phyloP scores from a whole-genome alignment of 2,113 vertebrate species.

The Zosterops hypoxanthus region DNA sequence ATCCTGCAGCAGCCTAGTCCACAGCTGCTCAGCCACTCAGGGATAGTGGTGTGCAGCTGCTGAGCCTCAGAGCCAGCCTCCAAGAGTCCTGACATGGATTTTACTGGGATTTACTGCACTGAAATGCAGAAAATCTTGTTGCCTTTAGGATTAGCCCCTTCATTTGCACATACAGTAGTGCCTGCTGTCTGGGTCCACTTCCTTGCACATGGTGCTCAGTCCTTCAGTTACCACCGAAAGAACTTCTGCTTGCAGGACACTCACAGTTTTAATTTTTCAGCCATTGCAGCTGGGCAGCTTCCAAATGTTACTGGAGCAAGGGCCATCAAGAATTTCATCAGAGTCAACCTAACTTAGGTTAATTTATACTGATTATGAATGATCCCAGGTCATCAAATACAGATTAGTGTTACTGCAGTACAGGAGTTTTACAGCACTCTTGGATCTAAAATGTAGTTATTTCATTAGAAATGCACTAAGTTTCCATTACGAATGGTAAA shows the following conservation, averaged over 20 bases:
- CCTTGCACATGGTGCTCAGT: not conserved
- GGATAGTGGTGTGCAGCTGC: not conserved
- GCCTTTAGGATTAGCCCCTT: slow-evolving; percentile 45
- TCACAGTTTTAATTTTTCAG: not conserved
- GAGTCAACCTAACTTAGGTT: not conserved
- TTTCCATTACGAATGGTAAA: not conserved
- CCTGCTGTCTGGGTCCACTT: not conserved
- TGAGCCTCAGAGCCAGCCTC: not conserved
- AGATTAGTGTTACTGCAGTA: not conserved
- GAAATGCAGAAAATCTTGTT: slow-evolving; percentile 46
- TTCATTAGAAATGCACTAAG: not conserved
- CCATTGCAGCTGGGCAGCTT: not conserved
- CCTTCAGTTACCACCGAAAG: not conserved
- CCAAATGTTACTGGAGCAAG: not conserved
- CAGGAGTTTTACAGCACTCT: not conserved
- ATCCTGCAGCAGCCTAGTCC: not conserved
- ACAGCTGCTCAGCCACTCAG: not conserved
- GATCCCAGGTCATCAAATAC: not conserved
- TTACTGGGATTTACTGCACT: slow-evolving; percentile 42
- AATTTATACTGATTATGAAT: not conserved
- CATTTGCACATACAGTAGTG: not conserved
- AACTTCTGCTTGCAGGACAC: not conserved
- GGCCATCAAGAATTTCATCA: not conserved
- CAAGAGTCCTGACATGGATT: not conserved
- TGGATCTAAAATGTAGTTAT: not conserved